Conservation (phyloP, 2,113 vertebrate species). For the Tragelaphus imberbis region DNA sequence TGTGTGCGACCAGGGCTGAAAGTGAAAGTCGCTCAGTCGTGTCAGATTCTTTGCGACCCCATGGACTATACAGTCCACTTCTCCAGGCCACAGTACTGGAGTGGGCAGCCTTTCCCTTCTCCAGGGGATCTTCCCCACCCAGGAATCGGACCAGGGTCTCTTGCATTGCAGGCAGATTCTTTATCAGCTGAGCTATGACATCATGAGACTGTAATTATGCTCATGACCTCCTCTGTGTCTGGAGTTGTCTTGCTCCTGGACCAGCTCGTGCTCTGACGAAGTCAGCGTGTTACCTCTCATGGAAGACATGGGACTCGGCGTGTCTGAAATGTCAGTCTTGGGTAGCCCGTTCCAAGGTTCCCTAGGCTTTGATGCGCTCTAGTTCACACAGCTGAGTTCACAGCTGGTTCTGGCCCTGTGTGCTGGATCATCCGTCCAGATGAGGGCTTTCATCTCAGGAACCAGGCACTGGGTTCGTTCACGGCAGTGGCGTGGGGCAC, state of each 20-base stretch:
- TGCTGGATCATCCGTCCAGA: neutral
- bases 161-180: too few species aligned
- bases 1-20: neutral
- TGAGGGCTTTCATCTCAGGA: neutral
- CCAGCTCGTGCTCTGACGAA: rapidly evolving
- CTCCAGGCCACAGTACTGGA: neutral
- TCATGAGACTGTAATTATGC: rapidly evolving
- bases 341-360: rapidly evolving
- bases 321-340: rapidly evolving
- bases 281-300: rapidly evolving
- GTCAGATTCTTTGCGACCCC: neutral
- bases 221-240: rapidly evolving
- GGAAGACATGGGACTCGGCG: rapidly evolving
- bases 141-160: too few species aligned
- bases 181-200: too few species aligned
- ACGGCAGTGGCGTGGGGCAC: rapidly evolving
- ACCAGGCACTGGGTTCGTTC: rapidly evolving
- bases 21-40: neutral
- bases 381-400: rapidly evolving
- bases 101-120: too few species aligned
- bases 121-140: too few species aligned
- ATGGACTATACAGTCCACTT: neutral
- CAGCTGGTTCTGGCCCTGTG: rapidly evolving
- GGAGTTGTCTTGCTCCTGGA: neutral
- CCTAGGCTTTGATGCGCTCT: rapidly evolving